Percentiles rank a stretch among this genome's conserved stretches.
phyloP scores from a whole-genome alignment of 1,140 invertebrate genomes.

The Maconellicoccus hirsutus region DNA sequence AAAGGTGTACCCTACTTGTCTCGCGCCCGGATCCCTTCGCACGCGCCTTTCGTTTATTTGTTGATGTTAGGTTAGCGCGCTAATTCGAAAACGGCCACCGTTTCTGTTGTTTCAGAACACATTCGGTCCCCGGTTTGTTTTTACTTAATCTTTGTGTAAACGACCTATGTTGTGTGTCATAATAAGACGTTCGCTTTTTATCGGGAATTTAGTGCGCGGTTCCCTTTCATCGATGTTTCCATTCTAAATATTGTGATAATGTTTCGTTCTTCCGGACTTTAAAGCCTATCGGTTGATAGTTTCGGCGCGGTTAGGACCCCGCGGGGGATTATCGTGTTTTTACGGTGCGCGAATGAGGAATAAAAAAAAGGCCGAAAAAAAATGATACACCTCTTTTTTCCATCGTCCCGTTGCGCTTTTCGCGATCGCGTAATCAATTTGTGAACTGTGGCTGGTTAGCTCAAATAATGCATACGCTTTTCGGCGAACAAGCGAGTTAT shows the following conservation, averaged over 20 bases:
- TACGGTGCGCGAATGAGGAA: neutral
- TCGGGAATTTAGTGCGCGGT: constrained; percentile 7
- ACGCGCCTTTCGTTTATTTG: neutral
- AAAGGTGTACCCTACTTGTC: neutral
- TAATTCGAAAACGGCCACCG: constrained; percentile 7
- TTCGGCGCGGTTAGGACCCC: neutral
- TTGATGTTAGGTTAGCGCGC: neutral
- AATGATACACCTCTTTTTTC: neutral
- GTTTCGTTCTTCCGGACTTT: constrained; percentile 13
- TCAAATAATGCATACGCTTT: constrained; percentile 69
- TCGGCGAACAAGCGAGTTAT: constrained; percentile 67
- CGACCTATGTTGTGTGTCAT: constrained; percentile 20
- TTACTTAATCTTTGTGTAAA: constrained; percentile 22
- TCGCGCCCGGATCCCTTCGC: neutral
- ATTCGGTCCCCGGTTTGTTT: constrained; percentile 19
- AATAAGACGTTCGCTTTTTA: constrained; percentile 19
- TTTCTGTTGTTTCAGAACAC: constrained; percentile 20
- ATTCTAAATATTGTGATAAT: constrained; percentile 23
- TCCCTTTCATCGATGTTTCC: constrained; percentile 3
- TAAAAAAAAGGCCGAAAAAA: neutral
- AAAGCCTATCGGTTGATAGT: constrained; percentile 10
- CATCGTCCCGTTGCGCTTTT: neutral
- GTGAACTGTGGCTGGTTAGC: neutral
- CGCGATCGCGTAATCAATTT: neutral
- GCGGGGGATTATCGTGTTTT: constrained; percentile 1